Evolutionary conservation across 1,140 invertebrate genomes (phyloP), one percentile per base, ranked within the genome.

Genomic region (Brachionus manjavacas): DNA sequence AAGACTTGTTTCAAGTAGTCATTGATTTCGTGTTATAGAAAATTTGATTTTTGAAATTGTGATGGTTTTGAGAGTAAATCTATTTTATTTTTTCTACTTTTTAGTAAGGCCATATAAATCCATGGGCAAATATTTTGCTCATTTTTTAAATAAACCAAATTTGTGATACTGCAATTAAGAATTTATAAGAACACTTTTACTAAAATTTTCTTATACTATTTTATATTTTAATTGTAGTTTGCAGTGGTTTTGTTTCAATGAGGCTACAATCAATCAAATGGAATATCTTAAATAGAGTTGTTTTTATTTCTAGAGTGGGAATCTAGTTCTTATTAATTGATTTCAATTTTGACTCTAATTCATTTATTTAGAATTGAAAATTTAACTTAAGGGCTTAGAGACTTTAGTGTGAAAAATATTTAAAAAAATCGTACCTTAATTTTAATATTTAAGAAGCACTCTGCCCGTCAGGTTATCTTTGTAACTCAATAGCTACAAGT

Each of bases 141-240:
- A 68, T 31, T 31, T 31, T 31, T 31, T 28, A 68, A 28, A 68
- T 68, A 68, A 68, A 68, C 66, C n/a, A 39, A 68, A 68, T 68
- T 68, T 68, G 39, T 68, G 66, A 68, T 68, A 68, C 66, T 68
- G 66, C 66, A 68, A 68, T 68, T 68, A 68, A 68, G 66, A 68
- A 12, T 68, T 68, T 68, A 31, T 68, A 68, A 68, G 66, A 68
- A 68, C 66, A 68, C 66, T 68, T 68, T 68, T 68, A 20, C 52
- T 68, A 6, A 28, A 28, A 31, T 68, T 68, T 68, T 68, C 66
- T 68, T 68, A 60, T 55, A 60, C 52, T 60, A n/a, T 31, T 68
- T 68, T 68, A 31, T 68, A 39, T 68, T 68, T 68, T 68, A 68
- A 68, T 68, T 68, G 66, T 68, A 39, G 66, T 68, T 68, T 68